Conservation (phyloP, 1,140 invertebrate genomes). For the Hermetia illucens region DNA sequence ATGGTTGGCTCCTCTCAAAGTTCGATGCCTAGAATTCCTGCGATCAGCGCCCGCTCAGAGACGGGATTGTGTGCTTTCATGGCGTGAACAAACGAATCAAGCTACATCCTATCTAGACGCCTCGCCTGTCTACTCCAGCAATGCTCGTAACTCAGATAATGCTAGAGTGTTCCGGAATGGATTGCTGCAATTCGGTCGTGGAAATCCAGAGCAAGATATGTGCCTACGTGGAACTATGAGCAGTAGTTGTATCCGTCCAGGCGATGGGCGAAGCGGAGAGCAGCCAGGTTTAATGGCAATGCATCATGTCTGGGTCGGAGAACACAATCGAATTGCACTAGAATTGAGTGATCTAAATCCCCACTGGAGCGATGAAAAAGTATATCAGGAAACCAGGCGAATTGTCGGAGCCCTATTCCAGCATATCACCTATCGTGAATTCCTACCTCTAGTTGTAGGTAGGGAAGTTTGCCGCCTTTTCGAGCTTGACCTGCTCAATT, state of each 20-base stretch:
- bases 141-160: slow-evolving; percentile 55
- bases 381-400: slow-evolving; percentile 74
- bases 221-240: slow-evolving; percentile 52
- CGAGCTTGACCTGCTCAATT: slow-evolving; percentile 45
- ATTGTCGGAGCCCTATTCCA: slow-evolving; percentile 73
- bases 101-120: slow-evolving; percentile 79
- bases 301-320: slow-evolving; percentile 76
- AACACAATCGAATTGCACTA: slow-evolving; percentile 79
- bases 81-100: slow-evolving; percentile 61
- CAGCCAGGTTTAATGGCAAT: slow-evolving; percentile 75
- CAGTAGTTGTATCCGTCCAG: slow-evolving; percentile 53
- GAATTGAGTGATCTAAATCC: slow-evolving; percentile 62
- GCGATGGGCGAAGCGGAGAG: slow-evolving; percentile 69
- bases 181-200: slow-evolving; percentile 50
- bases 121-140: slow-evolving; percentile 84
- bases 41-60: slow-evolving; percentile 54
- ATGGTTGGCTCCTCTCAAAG: slow-evolving; percentile 50
- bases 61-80: slow-evolving; percentile 53
- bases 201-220: slow-evolving; percentile 43
- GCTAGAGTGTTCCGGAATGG: slow-evolving; percentile 57
- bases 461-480: slow-evolving; percentile 55
- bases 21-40: slow-evolving; percentile 62
- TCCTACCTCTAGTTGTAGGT: slow-evolving; percentile 71
- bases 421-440: slow-evolving; percentile 80
- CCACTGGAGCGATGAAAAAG: slow-evolving; percentile 74